phyloP scores from a whole-genome alignment of 2,888 invertebrate genomes.

The Chrysolina haemoptera region DNA sequence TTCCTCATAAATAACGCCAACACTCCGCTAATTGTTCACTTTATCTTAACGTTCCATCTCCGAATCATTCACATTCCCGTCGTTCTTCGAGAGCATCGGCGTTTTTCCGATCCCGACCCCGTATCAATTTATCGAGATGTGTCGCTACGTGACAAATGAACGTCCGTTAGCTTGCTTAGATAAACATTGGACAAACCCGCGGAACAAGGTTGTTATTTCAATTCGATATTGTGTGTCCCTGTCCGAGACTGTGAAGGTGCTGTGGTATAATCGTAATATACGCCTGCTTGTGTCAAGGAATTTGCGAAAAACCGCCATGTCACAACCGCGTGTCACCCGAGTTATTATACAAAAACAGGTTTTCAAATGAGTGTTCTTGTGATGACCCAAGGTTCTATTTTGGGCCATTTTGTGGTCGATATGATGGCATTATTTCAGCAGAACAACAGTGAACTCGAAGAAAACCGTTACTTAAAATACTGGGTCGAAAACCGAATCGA shows the following conservation, averaged over 20 bases:
- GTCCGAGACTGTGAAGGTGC: neutral
- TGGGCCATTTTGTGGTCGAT: too few relatives aligned
- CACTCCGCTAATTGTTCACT: slow-evolving; percentile 62
- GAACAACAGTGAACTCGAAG: too few relatives aligned
- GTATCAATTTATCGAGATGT: slow-evolving; percentile 46
- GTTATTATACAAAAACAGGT: too few relatives aligned
- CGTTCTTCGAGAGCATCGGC: slow-evolving; percentile 42
- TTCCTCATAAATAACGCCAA: slow-evolving; percentile 59
- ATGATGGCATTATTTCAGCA: too few relatives aligned
- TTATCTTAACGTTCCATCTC: slow-evolving; percentile 62
- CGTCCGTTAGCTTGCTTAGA: slow-evolving; percentile 34
- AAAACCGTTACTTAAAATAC: too few relatives aligned
- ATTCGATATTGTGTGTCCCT: slow-evolving; percentile 2
- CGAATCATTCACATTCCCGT: slow-evolving; percentile 55
- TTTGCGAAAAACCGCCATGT: too few relatives aligned
- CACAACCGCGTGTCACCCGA: too few relatives aligned
- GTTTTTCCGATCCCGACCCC: slow-evolving; percentile 36
- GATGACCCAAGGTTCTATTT: too few relatives aligned
- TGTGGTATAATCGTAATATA: too few relatives aligned
- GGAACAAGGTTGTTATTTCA: slow-evolving; percentile 26
- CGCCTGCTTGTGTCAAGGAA: too few relatives aligned
- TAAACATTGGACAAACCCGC: slow-evolving; percentile 43
- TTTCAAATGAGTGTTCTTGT: too few relatives aligned
- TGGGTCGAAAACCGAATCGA: too few relatives aligned
- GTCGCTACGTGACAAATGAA: slow-evolving; percentile 45